Base-by-base conservation (phyloP, 2,113 vertebrate species). In the Zosterops hypoxanthus region DNA sequence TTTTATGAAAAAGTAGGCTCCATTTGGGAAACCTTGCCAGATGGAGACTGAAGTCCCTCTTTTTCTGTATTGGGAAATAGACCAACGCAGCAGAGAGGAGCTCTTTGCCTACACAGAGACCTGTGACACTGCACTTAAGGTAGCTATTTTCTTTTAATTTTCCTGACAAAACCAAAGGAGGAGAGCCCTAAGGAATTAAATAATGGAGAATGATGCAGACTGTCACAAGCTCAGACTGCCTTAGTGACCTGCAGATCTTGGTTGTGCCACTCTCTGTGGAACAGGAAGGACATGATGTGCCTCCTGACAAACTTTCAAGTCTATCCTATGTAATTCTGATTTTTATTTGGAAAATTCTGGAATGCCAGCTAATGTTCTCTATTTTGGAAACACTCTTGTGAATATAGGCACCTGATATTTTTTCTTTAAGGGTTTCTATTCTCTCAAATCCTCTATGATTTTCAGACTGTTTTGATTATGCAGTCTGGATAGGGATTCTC, bases 1-100 rank as follows among this genome's bases (percentile, higher is more conserved):
- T 72, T 86, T 92, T 70, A 63, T 85, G 42, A 94, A 83, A 94
- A 96, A 85, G 25, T 23, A 82, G 50, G 59, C 18, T 86, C 93
- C 16, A 70, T 12, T 61, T 77, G 44, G 34, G 39, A 89, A 87
- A 60, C 28, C 9, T 63, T 94, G 42, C 42, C 88, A 91, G 44
- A 42, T 64, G 81, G 47, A 1, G 2, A n/a, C 9, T 36, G 42
- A 73, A 72, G 29, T 60, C 22, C 12, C 39, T 17, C 14, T 78
- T 75, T 87, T 86, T 26, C 46, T 86, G 4, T 53, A 11, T 17
- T 82, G 60, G 28, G 41, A 96, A 89, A 76, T 29, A n/a, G 25
- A 53, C 23, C 36, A 53, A 90, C 41, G 36, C 69, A 91, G 36
- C 53, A 75, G 41, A 93, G 63, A 78, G 8, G 14, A 94, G 26